Base-by-base conservation (phyloP, 2,888 invertebrate species). In the Pemphredon lugubris region DNA sequence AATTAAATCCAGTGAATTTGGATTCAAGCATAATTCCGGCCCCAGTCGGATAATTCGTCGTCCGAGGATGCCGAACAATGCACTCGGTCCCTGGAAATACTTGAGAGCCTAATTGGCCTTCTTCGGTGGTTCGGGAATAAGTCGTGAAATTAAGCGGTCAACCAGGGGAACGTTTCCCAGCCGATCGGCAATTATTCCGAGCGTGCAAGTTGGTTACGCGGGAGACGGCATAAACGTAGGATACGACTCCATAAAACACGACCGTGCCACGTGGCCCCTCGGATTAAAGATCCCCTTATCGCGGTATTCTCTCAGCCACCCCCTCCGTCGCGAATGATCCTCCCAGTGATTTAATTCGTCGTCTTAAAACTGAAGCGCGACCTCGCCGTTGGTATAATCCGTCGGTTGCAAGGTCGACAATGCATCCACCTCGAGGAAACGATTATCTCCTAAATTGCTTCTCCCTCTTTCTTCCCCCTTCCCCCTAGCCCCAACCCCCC, bases 401-500 rank as follows among this genome's bases (percentile, higher is more conserved):
- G 59, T 51, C 60, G 44, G 39, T 32, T 30, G 30, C 39, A 61
- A 71, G 37, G 6, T 13, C 54, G 50, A 54, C 30, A 16, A 13
- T 23, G 2, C 13, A 45, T 32, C 45, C 39, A 30, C 26, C 40
- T 26, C 54, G 30, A n/a, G 30, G 58, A 59, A 59, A 54, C 48
- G 54, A 70, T 72, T 72, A 70, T 44, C 61, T 23, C 30, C 18
- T 20, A 18, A 39, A 64, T 54, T 39, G 40, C 39, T 11, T 34
- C n/a, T 11, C 11, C 7, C 50, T 11, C n/a, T 37, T n/a, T n/a
- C n/a, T n/a, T n/a, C n/a, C n/a, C n/a, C n/a, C n/a, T n/a, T n/a
- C n/a, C n/a, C n/a, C n/a, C n/a, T n/a, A n/a, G n/a, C n/a, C n/a
- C n/a, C n/a, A n/a, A n/a, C n/a, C n/a, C n/a, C n/a, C n/a, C n/a